Percentiles rank a stretch among this genome's conserved stretches.
Conservation (phyloP, 2,113 vertebrate genomes). For the Forbesichthys agassizii region DNA sequence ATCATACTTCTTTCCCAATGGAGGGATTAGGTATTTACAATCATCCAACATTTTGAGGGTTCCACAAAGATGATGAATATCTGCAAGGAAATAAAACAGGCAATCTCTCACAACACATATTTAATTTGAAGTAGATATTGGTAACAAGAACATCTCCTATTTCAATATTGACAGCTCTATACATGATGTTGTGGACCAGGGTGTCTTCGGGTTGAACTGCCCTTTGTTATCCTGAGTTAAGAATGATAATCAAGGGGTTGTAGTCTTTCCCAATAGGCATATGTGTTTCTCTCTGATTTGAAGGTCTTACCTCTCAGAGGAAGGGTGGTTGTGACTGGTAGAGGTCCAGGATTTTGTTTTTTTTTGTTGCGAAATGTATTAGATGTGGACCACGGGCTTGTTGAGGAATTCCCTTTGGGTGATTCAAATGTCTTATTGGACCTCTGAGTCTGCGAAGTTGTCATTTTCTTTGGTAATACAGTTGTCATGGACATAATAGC, state of each 20-base stretch:
- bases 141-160: neutral
- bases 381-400: neutral
- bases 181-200: conserved; percentile 4
- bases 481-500: conserved; percentile 1
- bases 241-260: neutral
- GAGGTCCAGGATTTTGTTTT: conserved; percentile 1
- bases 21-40: conserved; percentile 74
- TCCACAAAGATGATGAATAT: conserved; percentile 37
- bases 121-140: neutral
- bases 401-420: neutral
- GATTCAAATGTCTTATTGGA: conserved; percentile 9
- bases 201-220: neutral
- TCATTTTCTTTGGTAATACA: neutral
- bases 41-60: conserved; percentile 64
- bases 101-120: neutral
- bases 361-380: neutral
- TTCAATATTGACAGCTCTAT: conserved; percentile 11
- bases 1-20: conserved; percentile 76
- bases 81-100: conserved; percentile 28
- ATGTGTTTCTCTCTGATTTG: conserved; percentile 9
- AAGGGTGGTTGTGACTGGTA: neutral
- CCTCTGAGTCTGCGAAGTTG: neutral
- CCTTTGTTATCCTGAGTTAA: conserved; percentile 35
- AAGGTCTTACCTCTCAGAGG: neutral
- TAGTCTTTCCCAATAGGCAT: neutral